Base-by-base conservation (phyloP, 2,888 invertebrate genomes). In the Sphinx pinastri region DNA sequence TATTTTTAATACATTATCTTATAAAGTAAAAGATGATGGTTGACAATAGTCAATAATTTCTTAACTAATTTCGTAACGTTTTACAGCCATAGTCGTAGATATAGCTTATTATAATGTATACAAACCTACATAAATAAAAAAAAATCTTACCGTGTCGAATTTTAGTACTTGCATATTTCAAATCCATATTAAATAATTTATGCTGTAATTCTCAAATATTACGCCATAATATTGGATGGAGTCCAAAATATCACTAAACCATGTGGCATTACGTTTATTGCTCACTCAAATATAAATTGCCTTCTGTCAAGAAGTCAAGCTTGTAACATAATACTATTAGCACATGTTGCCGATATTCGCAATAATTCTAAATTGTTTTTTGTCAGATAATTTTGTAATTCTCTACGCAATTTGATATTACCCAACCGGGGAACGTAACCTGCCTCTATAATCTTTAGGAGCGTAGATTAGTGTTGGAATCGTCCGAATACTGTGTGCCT, bases 201-300 rank as follows among this genome's bases (percentile, higher is more conserved):
- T 19, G 6, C 6, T 31, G 49, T 49, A 49, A 19, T 38, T 47
- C 47, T 49, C 19, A 47, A 63, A 63, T 47, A 12, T 63, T 63
- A 63, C 63, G 13, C 47, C 47, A 49, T 19, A 13, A 7, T 19
- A 12, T 13, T 63, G 63, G 63, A 63, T 19, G 49, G n/a, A 7
- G 8, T 63, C 47, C 49, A 63, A 63, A 63, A 47, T 47, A 63
- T 19, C 16, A 47, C 63, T 55, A 47, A 60, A 49, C 63, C 19
- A 12, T 25, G 19, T 47, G 63, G 19, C 49, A 63, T 49, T 49
- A 63, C 49, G 49, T 16, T 63, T 63, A 63, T 63, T 63, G 49
- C 60, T 45, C 60, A 45, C 63, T 63, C 49, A 7, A 13, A 63
- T 49, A 63, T 19, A 63, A 49, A 63, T 63, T 63, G 63, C 49